phyloP scores from a whole-genome alignment of 2,113 vertebrate genomes.

The Coturnix japonica region DNA sequence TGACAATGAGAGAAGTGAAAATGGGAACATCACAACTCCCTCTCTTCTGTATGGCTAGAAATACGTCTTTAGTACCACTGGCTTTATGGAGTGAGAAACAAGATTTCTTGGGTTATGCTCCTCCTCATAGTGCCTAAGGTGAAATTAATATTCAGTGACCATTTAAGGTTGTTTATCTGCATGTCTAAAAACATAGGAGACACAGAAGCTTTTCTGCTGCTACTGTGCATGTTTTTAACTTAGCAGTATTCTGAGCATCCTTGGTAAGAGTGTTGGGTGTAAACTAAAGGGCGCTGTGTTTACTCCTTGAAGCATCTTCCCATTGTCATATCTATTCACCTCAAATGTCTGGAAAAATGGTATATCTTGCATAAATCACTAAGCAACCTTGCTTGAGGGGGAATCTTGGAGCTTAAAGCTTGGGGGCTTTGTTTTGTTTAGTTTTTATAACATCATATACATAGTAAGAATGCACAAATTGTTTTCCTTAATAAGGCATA shows the following conservation, averaged over 20 bases:
- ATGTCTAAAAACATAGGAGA: background rate
- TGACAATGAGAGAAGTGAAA: background rate
- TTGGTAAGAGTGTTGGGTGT: background rate
- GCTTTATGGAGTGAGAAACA: background rate
- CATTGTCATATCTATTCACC: background rate
- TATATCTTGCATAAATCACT: background rate
- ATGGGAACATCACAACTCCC: background rate
- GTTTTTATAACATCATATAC: background rate
- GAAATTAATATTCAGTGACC: background rate
- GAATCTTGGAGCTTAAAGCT: background rate
- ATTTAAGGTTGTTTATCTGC: background rate
- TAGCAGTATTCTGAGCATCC: rapidly evolving
- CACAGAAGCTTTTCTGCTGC: background rate
- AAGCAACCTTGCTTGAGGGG: background rate
- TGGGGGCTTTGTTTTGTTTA: background rate
- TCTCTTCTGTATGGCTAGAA: background rate
- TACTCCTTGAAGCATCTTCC: background rate
- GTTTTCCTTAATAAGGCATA: background rate
- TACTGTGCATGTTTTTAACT: background rate
- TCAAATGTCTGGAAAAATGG: background rate
- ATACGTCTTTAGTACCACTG: background rate
- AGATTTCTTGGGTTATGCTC: background rate
- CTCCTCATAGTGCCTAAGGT: background rate
- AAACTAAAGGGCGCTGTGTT: background rate
- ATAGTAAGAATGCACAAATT: background rate